Conservation (phyloP, 2,888 invertebrate genomes). For the Clostera curtula region DNA sequence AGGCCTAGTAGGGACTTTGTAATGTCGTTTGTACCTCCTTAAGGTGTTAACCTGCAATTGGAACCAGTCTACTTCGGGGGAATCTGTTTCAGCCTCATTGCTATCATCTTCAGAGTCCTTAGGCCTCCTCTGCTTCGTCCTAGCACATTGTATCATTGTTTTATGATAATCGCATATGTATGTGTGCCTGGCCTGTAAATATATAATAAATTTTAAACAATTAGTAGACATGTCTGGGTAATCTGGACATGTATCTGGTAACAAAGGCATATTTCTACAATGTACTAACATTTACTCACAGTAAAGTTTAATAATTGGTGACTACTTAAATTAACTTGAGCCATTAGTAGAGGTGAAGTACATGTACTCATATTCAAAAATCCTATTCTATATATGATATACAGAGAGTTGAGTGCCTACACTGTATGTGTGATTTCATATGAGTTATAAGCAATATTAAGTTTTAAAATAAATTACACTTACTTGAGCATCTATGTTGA, state of each 20-base stretch:
- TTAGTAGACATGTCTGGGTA: not conserved
- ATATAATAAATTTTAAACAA: constrained; percentile 6
- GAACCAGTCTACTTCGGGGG: constrained; percentile 94
- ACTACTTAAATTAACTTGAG: too few species aligned
- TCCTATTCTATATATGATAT: too few species aligned
- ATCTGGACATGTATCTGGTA: too few species aligned
- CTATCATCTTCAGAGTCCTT: constrained; percentile 97
- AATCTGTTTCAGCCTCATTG: constrained; percentile 93
- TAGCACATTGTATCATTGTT: constrained; percentile 95
- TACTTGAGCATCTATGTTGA: constrained; percentile 84
- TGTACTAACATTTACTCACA: too few species aligned
- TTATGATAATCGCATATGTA: constrained; percentile 98
- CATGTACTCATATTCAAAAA: too few species aligned
- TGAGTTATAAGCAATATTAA: too few species aligned
- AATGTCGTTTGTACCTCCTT: constrained; percentile 93
- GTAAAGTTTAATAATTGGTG: too few species aligned
- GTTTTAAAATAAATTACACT: constrained; percentile 8
- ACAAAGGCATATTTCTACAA: too few species aligned
- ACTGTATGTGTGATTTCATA: too few species aligned
- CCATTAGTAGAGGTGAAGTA: too few species aligned
- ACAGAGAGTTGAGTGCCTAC: too few species aligned
- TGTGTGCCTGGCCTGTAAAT: constrained; percentile 88
- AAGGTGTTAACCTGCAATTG: constrained; percentile 96
- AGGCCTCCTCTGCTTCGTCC: constrained; percentile 88
- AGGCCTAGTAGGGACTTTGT: constrained; percentile 92